Evolutionary conservation across 2,797 vertebrate species (phyloP), one percentile per base, ranked within the genome.

Genomic region (Pelobates cultripes): DNA sequence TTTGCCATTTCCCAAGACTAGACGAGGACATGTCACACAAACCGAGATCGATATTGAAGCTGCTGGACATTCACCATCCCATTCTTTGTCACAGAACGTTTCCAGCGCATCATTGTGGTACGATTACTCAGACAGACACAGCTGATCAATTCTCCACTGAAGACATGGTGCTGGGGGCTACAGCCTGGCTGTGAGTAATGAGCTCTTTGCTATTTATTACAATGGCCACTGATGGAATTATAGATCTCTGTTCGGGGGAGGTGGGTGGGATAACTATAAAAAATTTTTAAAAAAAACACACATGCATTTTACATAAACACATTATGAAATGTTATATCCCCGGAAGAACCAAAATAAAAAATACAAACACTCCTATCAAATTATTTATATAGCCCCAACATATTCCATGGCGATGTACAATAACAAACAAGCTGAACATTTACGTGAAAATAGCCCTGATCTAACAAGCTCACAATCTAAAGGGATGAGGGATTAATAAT

Each of bases 1-100:
- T 41, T 53, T 72, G 47, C 53, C 28, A 17, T n/a, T 10, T 40
- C 2, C 43, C 14, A 12, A 45, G 42, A 45, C 2, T 4, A 71
- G 45, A 71, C 70, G 5, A 47, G 45, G 70, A 72, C 70, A 55
- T 4, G 28, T 55, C 17, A 28, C 3, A 17, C 7, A 17, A 10
- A 9, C 15, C n/a, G 8, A 5, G 55, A 66, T 64, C n/a, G 57
- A 79, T 66, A 6, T 4, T 2, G 10, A 13, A 41, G 60, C 77
- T 51, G 17, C 51, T n/a, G 40, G 17, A 40, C 57, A 73, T 51
- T 51, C 55, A 40, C 17, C 60, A 15, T 64, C 60, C 78, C 61
- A 55, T 66, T 73, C 47, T 41, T 69, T 43, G 69, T 79, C 55
- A 47, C 77, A 63, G 68, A 70, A 43, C n/a, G 68, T 69, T 53